Percentiles rank a stretch among this genome's conserved stretches.
phyloP scores from a whole-genome alignment of 2,113 vertebrate genomes.

The Dryoscopus gambensis region DNA sequence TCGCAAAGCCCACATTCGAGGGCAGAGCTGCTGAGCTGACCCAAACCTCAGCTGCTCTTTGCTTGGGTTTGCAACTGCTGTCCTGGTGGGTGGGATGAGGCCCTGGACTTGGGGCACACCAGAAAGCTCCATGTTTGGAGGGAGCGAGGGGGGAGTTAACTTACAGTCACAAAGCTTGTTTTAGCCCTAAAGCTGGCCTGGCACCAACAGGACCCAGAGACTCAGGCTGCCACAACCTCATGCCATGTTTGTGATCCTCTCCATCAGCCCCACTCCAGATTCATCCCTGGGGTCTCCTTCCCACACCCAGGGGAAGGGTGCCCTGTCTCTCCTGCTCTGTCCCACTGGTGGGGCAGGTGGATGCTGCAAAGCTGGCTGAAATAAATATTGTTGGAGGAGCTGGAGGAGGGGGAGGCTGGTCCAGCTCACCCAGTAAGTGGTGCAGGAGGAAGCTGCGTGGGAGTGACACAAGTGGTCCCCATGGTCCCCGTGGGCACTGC shows the following conservation, averaged over 20 bases:
- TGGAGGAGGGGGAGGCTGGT: neutral
- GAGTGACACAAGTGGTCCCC: rapidly evolving
- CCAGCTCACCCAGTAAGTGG: neutral
- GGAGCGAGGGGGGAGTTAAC: neutral
- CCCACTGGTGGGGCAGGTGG: neutral
- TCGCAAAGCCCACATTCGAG: neutral
- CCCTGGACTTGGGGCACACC: neutral
- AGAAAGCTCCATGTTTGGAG: neutral
- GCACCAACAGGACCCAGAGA: neutral
- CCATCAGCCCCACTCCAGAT: neutral
- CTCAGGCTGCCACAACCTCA: neutral
- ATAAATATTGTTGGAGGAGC: neutral
- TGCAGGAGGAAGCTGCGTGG: rapidly evolving
- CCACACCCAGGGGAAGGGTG: neutral
- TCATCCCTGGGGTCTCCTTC: neutral
- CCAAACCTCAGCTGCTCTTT: slow-evolving; percentile 16
- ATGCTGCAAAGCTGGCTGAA: neutral
- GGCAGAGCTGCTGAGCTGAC: neutral
- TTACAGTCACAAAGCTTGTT: neutral
- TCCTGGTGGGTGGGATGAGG: neutral
- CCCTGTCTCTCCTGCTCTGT: neutral
- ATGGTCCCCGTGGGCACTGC: neutral
- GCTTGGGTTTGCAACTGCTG: neutral
- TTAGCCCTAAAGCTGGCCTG: neutral
- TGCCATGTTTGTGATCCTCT: neutral